phyloP scores from a whole-genome alignment of 2,113 vertebrate species.

The Gymnarchus niloticus region DNA sequence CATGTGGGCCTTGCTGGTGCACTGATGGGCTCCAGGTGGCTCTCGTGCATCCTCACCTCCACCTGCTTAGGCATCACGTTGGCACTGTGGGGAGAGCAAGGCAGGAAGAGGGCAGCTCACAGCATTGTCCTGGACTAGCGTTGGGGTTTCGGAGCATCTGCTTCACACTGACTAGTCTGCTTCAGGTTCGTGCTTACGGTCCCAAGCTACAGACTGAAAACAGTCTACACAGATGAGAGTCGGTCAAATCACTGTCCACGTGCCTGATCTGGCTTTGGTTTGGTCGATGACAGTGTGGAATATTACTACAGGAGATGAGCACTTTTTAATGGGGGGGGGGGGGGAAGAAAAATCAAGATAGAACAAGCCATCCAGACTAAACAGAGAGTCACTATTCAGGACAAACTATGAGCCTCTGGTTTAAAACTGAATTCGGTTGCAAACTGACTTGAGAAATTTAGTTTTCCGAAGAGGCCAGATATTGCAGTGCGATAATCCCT shows the following conservation, averaged over 20 bases:
- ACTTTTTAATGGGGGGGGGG: background rate
- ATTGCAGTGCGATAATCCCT: background rate
- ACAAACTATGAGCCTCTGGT: background rate
- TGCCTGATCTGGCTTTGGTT: background rate
- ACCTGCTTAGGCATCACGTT: slow-evolving; percentile 98
- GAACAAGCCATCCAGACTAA: background rate
- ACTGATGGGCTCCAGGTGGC: slow-evolving; percentile 81
- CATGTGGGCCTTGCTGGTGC: slow-evolving; percentile 69
- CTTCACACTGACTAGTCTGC: background rate
- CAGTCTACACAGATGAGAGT: background rate
- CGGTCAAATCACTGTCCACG: background rate
- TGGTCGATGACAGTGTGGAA: background rate
- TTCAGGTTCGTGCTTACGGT: background rate
- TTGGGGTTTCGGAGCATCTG: too few species aligned
- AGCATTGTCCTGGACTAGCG: too few species aligned
- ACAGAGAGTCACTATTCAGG: background rate
- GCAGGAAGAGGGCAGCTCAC: background rate
- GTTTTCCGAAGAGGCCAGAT: background rate
- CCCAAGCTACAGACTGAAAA: background rate
- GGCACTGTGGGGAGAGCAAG: slow-evolving; percentile 62
- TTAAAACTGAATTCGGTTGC: background rate
- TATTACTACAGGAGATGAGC: background rate
- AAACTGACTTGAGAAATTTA: background rate
- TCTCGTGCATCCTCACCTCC: slow-evolving; percentile 94
- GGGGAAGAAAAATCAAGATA: background rate